Conservation (phyloP, 2,113 vertebrate genomes). For the Poicephalus meyeri region DNA sequence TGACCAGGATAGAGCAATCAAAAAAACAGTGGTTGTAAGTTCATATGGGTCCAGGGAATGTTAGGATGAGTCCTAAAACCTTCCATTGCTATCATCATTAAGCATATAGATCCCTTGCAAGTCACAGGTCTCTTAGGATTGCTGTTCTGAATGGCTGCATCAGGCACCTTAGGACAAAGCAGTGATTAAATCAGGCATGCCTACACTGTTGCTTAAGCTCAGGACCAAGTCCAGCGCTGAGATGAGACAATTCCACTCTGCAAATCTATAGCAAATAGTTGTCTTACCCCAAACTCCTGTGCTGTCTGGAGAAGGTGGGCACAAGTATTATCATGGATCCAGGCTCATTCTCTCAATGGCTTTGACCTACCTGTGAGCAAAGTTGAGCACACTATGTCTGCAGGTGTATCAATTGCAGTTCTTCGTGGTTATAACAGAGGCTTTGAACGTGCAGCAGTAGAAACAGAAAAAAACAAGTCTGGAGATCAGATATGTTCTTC, state of each 20-base stretch:
- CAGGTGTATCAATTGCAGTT: not conserved
- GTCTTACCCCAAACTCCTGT: not conserved
- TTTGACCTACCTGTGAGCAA: rapidly evolving
- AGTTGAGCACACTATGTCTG: not conserved
- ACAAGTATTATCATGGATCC: rapidly evolving
- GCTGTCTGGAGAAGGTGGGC: not conserved
- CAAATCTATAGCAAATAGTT: not conserved
- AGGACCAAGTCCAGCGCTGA: not conserved
- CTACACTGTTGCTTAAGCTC: not conserved
- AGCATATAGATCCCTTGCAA: not conserved
- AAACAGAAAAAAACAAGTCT: rapidly evolving
- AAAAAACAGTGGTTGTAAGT: not conserved
- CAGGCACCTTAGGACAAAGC: not conserved
- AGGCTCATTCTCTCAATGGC: not conserved
- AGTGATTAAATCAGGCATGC: not conserved
- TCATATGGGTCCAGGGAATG: not conserved
- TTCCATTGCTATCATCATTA: not conserved
- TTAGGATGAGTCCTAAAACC: not conserved
- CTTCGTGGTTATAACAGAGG: not conserved
- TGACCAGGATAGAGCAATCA: not conserved
- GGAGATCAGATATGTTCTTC: not conserved
- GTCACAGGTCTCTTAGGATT: not conserved
- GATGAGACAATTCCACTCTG: not conserved
- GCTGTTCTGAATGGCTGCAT: not conserved
- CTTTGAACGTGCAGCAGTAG: not conserved